Conservation (phyloP, 2,888 invertebrate genomes). For the Frankliniella fusca region DNA sequence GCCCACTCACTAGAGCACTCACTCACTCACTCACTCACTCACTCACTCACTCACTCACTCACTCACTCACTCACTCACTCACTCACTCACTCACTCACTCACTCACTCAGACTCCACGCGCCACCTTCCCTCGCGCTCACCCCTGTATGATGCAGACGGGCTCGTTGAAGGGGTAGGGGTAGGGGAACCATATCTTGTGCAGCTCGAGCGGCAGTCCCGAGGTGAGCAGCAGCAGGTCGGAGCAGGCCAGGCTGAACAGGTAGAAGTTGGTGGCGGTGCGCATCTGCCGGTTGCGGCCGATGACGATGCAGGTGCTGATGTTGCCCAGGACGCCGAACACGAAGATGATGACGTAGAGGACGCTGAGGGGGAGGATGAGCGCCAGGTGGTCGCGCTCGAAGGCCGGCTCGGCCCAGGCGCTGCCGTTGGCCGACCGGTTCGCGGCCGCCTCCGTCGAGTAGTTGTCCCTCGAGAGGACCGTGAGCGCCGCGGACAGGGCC, state of each 20-base stretch:
- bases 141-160: constrained; percentile 74
- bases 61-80: too few relatives aligned
- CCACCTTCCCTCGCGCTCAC: too few relatives aligned
- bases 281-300: constrained; percentile 75
- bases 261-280: constrained; percentile 79
- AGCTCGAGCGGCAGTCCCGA: constrained; percentile 81
- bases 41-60: too few relatives aligned
- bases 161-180: constrained; percentile 74
- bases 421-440: neutral
- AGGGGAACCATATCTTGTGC: constrained; percentile 70
- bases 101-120: too few relatives aligned
- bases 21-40: too few relatives aligned
- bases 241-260: constrained; percentile 76
- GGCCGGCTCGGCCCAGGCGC: neutral
- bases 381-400: constrained; percentile 52
- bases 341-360: constrained; percentile 74
- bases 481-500: neutral
- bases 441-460: neutral
- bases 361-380: constrained; percentile 67
- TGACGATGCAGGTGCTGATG: constrained; percentile 78
- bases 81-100: too few relatives aligned
- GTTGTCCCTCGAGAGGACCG: neutral
- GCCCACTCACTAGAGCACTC: too few relatives aligned
- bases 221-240: constrained; percentile 69
- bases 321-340: constrained; percentile 76